A percentile compares a stretch with the other conserved stretches of the same genome.
Evolutionary conservation across 2,113 vertebrate genomes (phyloP).

Genomic region (Ophiodon elongatus): DNA sequence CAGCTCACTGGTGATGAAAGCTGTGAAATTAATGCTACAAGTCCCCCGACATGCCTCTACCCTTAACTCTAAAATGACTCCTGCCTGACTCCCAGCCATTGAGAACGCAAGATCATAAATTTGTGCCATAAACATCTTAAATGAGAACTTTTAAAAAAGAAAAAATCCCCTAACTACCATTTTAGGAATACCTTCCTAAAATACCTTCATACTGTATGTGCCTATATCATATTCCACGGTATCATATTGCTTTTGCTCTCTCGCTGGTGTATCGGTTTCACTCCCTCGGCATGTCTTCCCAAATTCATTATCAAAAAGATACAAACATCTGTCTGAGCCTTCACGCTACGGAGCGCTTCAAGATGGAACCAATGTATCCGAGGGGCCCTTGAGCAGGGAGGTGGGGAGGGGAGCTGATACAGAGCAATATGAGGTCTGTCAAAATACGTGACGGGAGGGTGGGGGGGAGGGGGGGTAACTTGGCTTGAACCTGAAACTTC

Average conservation of each 20-base stretch:
- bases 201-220: not conserved
- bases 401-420: conserved; percentile 22
- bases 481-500: conserved; percentile 51
- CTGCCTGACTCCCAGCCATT: not conserved
- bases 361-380: conserved; percentile 59
- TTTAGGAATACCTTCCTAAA: not conserved
- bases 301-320: conserved; percentile 56
- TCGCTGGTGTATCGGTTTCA: conserved; percentile 29
- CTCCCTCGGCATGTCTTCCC: conserved; percentile 26
- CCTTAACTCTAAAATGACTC: not conserved
- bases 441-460: conserved; percentile 23
- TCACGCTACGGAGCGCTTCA: conserved; percentile 53
- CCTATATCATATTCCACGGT: not conserved
- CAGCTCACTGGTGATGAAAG: conserved; percentile 12
- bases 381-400: conserved; percentile 48
- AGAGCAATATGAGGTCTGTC: conserved; percentile 47
- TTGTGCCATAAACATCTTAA: not conserved
- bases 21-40: not conserved
- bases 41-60: not conserved
- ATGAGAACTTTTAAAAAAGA: not conserved
- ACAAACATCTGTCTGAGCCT: conserved; percentile 65
- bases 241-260: conserved; percentile 27
- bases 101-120: not conserved
- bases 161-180: not conserved
- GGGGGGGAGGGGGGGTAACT: conserved; percentile 19